Evolutionary conservation across 2,113 vertebrate species (phyloP), one percentile per base, ranked within the genome.

Genomic region (Tachycineta bicolor): DNA sequence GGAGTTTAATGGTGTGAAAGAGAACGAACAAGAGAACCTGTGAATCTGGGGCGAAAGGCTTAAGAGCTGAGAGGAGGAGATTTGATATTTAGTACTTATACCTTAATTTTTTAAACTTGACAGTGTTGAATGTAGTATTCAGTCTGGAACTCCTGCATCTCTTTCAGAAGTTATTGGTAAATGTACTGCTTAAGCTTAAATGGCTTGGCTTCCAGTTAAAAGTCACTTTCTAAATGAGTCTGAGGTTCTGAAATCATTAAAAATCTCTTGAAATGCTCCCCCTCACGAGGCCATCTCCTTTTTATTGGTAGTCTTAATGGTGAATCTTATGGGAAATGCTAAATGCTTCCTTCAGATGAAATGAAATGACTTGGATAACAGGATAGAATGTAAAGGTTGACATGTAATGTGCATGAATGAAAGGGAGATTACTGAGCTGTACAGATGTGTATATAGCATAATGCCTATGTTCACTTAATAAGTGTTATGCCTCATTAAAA

Each of bases 401-500:
- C 14, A 19, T n/a, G 34, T 5, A 80, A 77, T 34, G 43, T 71
- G 28, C 28, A 11, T 50, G 58, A 94, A 29, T 63, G 34, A 23
- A 70, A 34, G 63, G 52, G 65, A 73, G 33, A 43, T 91, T 78
- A 44, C 50, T 69, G 70, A 53, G 47, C 39, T 20, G 3, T 70
- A 46, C 47, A 70, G 74, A 41, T 85, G 34, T 67, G 13, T n/a
- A 22, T 81, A 68, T 34, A 67, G 65, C 58, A 24, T 78, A 55
- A 78, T 44, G 46, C 64, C 73, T 84, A 28, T 86, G 19, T 91
- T 92, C 49, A 41, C 43, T 90, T 92, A 92, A 90, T 64, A 67
- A 92, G 65, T 78, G 34, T 73, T 89, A 80, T 69, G 71, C 67
- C 79, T 88, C 68, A 63, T 93, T 92, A 86, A 83, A 91, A 90